Base-by-base conservation (phyloP, 92 coral and sea anemone genomes). In the Virgularia gustaviana region DNA sequence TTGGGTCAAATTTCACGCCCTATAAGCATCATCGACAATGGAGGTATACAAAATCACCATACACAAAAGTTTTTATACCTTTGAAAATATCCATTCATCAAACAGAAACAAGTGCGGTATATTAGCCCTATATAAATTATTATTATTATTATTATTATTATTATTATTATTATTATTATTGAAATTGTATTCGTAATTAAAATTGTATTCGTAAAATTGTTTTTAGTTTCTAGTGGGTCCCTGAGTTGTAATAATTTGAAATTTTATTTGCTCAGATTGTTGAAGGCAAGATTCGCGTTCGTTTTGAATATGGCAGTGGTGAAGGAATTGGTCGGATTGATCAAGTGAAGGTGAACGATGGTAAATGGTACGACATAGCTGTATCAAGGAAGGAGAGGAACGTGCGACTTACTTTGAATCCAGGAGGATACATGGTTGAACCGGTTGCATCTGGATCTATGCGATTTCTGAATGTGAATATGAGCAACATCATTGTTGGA, bases 251-350 rank as follows among this genome's bases (percentile, higher is more conserved):
- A 47, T 15, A 5, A 4, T 19, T 52, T 38, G 24, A 36, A 25
- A 32, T 32, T 64, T 8, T 27, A 8, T 29, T 16, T 9, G 12
- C 51, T 30, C 86, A 91, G 97, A 89, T 91, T 77, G 86, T 87
- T 4, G 83, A 91, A 36, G 97, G 97, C 23, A 85, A 73, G 31
- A 82, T 91, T 19, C 96, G 90, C 78, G 75, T 89, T 61, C 97
- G 97, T 24, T 91, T 91, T 71, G 96, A 91, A 70, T 91, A 89
- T 53, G 97, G 97, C 9, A 88, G 96, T 71, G 97, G 97, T 1
- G 92, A 90, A 54, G 97, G 92, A 43, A 85, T 89, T 8, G 96
- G 85, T 24, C 81, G 81, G 77, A 79, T 91, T 20, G 97, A 89
- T 73, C 87, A 95, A 90, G 73, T 87, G 42, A 76, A 70, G 56